Conservation (phyloP, 2,888 invertebrate species). For the Orthosia gracilis region DNA sequence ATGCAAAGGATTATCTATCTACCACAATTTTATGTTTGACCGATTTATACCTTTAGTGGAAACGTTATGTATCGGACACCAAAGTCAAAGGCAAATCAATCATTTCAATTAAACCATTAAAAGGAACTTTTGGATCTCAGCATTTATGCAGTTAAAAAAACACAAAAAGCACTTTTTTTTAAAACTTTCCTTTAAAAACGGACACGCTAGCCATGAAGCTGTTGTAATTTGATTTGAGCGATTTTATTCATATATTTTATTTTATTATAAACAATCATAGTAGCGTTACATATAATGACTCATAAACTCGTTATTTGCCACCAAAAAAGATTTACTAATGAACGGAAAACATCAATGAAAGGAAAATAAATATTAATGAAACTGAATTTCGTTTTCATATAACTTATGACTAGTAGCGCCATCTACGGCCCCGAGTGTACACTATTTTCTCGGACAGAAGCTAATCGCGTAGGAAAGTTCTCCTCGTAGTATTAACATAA, state of each 20-base stretch:
- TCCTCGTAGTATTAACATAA: neutral
- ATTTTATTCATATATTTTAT: no score
- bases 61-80: no score
- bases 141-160: no score
- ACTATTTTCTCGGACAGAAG: conserved; percentile 9
- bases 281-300: neutral
- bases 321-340: neutral
- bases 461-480: neutral
- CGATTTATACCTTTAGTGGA: neutral
- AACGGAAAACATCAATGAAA: neutral
- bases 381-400: neutral
- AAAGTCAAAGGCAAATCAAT: no score
- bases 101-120: no score
- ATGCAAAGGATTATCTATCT: neutral
- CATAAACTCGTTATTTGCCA: no score
- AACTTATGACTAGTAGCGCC: conserved; percentile 32
- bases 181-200: no score
- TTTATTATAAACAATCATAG: no score
- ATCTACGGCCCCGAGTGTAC: conserved; percentile 20
- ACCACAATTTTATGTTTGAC: neutral
- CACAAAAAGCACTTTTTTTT: no score
- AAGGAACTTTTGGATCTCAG: no score
- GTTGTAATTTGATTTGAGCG: neutral
- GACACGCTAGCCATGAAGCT: no score
- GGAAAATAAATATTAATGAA: neutral